A percentile compares a stretch with the other conserved stretches of the same genome.
phyloP scores from a whole-genome alignment of 2,888 invertebrate genomes.

The Sacculina carcini region DNA sequence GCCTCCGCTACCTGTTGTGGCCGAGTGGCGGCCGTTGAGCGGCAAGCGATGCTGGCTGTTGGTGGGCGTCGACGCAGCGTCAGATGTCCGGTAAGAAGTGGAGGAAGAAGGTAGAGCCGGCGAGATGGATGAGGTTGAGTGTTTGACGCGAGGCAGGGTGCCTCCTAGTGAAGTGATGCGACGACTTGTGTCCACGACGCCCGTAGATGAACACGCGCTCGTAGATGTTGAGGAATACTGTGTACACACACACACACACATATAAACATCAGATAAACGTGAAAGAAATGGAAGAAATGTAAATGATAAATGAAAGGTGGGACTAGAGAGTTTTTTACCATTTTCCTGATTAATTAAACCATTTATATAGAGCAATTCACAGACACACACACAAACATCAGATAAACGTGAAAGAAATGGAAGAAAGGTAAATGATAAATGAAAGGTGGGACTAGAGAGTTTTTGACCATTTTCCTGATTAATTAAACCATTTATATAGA shows the following conservation, averaged over 20 bases:
- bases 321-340: neutral
- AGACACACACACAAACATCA: neutral
- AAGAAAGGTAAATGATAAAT: neutral
- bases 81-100: neutral
- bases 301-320: neutral
- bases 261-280: neutral
- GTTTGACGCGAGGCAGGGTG: too few species aligned
- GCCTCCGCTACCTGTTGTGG: conserved; percentile 3
- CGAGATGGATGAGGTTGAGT: too few species aligned
- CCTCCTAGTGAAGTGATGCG: too few species aligned
- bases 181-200: too few species aligned
- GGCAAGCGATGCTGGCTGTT: neutral
- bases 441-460: neutral
- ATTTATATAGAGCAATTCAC: too few species aligned
- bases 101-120: too few species aligned
- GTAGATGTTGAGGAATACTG: too few species aligned
- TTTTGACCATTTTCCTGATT: neutral
- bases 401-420: neutral
- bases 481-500: too few species aligned
- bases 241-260: too few species aligned
- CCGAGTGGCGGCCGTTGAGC: conserved; percentile 10
- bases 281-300: neutral
- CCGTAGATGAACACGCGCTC: too few species aligned
- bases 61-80: neutral
- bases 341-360: too few species aligned